Evolutionary conservation across 92 coral and sea anemone genomes (phyloP).

Genomic region (Heteractis magnifica): DNA sequence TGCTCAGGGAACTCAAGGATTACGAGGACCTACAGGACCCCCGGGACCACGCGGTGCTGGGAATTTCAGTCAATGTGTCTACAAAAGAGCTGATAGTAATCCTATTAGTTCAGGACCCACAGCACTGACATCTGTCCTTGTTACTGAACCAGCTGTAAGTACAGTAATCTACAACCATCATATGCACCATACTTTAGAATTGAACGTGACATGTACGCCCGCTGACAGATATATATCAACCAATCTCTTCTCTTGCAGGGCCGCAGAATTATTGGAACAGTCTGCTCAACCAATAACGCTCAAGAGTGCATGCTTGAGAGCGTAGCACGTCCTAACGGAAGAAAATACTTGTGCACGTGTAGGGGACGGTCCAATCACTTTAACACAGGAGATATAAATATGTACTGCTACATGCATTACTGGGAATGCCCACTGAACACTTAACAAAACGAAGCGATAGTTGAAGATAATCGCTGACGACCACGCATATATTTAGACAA

Average conservation of each 20-base stretch:
- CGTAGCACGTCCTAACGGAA: neutral
- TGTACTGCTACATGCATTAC: conserved; percentile 43
- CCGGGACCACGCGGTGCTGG: conserved; percentile 35
- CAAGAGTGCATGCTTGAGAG: conserved; percentile 37
- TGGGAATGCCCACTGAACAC: conserved; percentile 60
- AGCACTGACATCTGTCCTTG: neutral
- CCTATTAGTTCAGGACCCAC: neutral
- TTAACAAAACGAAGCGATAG: conserved; percentile 6
- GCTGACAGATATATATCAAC: neutral
- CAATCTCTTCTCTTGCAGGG: conserved; percentile 21
- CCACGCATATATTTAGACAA: neutral
- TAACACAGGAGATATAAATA: conserved; percentile 9
- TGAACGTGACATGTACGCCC: too few relatives aligned
- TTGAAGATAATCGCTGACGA: neutral
- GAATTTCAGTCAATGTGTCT: conserved; percentile 24
- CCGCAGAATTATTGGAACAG: conserved; percentile 48
- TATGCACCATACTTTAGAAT: too few relatives aligned
- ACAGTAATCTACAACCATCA: neutral
- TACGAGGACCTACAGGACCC: conserved; percentile 28
- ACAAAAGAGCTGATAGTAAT: conserved; percentile 10
- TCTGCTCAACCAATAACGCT: conserved; percentile 64
- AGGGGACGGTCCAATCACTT: conserved; percentile 37
- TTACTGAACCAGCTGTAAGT: conserved; percentile 24
- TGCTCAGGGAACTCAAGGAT: conserved; percentile 18
- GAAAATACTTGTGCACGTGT: conserved; percentile 54